Percentiles rank a stretch among this genome's conserved stretches.
Evolutionary conservation across 2,113 vertebrate genomes (phyloP).

Genomic region (Seriola quinqueradiata): DNA sequence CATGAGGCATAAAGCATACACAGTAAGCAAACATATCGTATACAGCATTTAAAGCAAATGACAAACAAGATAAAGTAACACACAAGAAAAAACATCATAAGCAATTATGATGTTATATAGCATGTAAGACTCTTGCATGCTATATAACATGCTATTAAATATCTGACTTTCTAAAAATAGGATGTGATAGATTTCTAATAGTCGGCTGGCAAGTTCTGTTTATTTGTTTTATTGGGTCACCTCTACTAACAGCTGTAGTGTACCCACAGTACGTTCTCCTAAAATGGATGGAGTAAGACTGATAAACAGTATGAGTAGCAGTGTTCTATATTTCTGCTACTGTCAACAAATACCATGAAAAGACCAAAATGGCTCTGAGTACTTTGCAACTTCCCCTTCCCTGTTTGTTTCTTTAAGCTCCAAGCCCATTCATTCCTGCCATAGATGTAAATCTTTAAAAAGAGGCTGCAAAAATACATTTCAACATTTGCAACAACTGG

Average conservation of each 20-base stretch:
- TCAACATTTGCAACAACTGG: background rate
- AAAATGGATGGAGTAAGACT: background rate
- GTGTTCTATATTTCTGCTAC: background rate
- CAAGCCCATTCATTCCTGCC: background rate
- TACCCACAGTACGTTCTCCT: background rate
- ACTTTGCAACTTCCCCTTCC: background rate
- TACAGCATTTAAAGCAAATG: background rate
- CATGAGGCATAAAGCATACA: background rate
- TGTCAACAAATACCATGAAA: background rate
- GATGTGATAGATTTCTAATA: background rate
- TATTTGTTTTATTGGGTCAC: constrained; percentile 21
- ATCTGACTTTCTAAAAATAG: background rate
- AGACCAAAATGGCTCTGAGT: background rate
- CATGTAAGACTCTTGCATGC: too few species aligned
- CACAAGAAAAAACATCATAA: too few species aligned
- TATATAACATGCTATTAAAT: too few species aligned
- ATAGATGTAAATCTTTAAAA: background rate
- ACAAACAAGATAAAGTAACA: background rate
- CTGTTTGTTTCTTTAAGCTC: background rate
- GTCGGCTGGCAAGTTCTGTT: background rate
- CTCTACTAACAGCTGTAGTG: background rate
- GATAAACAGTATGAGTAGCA: background rate
- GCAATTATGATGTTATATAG: too few species aligned
- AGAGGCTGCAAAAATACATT: background rate
- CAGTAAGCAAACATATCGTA: background rate